Evolutionary conservation across 2,113 vertebrate species (phyloP).

Genomic region (Enhydra lutris): DNA sequence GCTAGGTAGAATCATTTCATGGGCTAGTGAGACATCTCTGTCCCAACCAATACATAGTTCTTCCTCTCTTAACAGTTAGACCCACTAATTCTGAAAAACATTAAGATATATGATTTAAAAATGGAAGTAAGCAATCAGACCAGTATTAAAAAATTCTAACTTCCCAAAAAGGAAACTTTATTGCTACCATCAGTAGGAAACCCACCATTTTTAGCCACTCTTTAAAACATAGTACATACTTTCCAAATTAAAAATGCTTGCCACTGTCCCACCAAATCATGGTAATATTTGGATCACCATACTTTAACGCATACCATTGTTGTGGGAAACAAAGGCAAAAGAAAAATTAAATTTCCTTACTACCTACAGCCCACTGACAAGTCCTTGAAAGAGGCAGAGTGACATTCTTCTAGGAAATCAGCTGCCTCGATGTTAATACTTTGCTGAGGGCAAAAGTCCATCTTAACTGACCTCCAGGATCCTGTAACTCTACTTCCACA

Average conservation of each 20-base stretch:
- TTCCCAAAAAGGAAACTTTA: background rate
- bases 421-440: background rate
- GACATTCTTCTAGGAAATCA: background rate
- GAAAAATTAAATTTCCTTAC: background rate
- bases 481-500: background rate
- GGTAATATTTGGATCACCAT: background rate
- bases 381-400: background rate
- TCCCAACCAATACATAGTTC: background rate
- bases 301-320: background rate
- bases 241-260: background rate
- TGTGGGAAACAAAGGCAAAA: background rate
- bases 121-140: background rate
- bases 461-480: background rate
- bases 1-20: background rate
- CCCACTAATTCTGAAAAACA: background rate
- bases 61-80: background rate
- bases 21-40: background rate
- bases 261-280: background rate
- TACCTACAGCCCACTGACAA: background rate
- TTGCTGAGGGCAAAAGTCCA: background rate
- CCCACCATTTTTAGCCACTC: background rate
- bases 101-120: constrained; percentile 32
- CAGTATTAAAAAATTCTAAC: background rate
- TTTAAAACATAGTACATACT: background rate
- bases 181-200: background rate